Percentiles rank a stretch among this genome's conserved stretches.
Evolutionary conservation across 2,888 invertebrate genomes (phyloP).

Genomic region (Acronicta aceris): DNA sequence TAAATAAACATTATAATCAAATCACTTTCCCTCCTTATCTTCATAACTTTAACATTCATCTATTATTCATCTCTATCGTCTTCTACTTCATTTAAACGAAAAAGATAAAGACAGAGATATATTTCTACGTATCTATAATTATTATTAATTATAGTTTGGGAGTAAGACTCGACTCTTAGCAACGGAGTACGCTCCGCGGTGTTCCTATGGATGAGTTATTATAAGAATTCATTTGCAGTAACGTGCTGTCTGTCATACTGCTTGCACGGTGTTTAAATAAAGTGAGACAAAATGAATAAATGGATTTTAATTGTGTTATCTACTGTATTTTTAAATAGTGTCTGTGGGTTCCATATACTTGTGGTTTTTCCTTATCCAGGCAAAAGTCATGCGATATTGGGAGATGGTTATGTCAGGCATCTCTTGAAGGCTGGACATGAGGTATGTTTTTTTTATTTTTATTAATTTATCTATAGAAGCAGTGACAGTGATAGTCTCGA

Average conservation of each 20-base stretch:
- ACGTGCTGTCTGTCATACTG: slow-evolving; percentile 1
- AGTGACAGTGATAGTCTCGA: too few relatives aligned
- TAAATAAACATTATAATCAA: neutral
- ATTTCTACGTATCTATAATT: neutral
- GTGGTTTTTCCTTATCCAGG: slow-evolving; percentile 63
- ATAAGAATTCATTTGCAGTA: slow-evolving; percentile 14
- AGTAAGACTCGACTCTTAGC: slow-evolving; percentile 12
- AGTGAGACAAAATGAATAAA: slow-evolving; percentile 34
- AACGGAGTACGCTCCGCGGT: neutral
- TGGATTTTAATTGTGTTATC: slow-evolving; percentile 31
- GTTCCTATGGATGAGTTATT: neutral
- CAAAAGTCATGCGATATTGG: slow-evolving; percentile 63
- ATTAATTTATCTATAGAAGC: too few relatives aligned
- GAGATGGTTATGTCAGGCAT: slow-evolving; percentile 61
- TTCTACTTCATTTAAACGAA: neutral
- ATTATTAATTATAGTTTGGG: neutral
- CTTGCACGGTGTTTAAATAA: neutral
- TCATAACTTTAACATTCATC: neutral
- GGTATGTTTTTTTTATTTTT: slow-evolving; percentile 43
- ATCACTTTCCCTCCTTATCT: neutral
- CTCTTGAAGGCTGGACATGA: slow-evolving; percentile 66
- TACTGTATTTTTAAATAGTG: slow-evolving; percentile 37
- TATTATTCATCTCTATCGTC: neutral
- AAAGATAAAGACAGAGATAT: neutral
- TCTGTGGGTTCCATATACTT: slow-evolving; percentile 58